Conservation (phyloP, 2,113 vertebrate genomes). For the Rafetus swinhoei region DNA sequence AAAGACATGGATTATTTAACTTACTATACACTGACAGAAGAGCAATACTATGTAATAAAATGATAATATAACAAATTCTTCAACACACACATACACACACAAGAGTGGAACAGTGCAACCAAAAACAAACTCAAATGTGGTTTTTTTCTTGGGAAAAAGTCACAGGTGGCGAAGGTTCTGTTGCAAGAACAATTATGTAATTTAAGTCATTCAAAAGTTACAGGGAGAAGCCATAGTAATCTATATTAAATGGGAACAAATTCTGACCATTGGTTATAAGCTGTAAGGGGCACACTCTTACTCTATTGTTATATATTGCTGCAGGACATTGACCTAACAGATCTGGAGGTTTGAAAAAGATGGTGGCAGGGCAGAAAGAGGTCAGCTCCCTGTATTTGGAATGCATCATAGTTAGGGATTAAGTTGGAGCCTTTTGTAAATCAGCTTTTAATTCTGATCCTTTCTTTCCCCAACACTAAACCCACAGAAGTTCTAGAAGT, state of each 20-base stretch:
- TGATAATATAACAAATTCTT: slow-evolving; percentile 26
- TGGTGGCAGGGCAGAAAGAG: not conserved
- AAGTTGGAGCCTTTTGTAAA: not conserved
- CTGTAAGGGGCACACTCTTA: not conserved
- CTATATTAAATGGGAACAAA: accelerated
- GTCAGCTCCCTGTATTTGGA: not conserved
- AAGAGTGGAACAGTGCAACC: not conserved
- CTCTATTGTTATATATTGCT: not conserved
- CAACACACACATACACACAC: not conserved
- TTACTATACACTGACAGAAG: slow-evolving; percentile 8
- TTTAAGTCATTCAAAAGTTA: not conserved
- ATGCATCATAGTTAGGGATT: not conserved
- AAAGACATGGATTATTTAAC: slow-evolving; percentile 42
- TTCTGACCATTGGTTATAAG: not conserved
- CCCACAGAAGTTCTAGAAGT: not conserved
- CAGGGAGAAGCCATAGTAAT: not conserved
- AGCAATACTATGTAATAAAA: slow-evolving; percentile 34
- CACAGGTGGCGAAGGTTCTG: not conserved
- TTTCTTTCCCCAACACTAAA: not conserved
- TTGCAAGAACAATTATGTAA: accelerated
- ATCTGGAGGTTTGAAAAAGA: not conserved
- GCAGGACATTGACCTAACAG: not conserved
- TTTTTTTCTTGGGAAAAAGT: not conserved
- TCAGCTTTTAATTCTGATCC: not conserved
- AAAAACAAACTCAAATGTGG: not conserved